A percentile compares a stretch with the other conserved stretches of the same genome.
phyloP scores from a whole-genome alignment of 37 sponge, comb jelly and placozoan species.

The Oopsacas minuta region DNA sequence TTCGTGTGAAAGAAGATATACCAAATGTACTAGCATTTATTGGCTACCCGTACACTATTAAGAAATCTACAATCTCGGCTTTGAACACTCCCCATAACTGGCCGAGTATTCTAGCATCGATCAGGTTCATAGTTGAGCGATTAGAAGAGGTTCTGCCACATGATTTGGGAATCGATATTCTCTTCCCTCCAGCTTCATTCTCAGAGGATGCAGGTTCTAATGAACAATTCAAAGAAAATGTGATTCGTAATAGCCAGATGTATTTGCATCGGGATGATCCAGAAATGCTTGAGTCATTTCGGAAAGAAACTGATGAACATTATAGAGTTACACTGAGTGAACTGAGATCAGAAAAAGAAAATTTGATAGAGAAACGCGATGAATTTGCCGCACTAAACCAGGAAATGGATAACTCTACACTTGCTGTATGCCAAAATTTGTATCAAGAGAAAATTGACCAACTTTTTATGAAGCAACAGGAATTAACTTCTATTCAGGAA shows the following conservation, averaged over 20 bases:
- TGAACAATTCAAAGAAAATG: neutral
- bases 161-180: neutral
- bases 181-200: neutral
- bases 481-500: neutral
- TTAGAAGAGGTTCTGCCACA: neutral
- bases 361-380: neutral
- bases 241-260: neutral
- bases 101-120: neutral
- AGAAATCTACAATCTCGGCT: neutral
- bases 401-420: neutral
- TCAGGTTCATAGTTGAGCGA: neutral
- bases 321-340: neutral
- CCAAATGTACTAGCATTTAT: neutral
- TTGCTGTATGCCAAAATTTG: neutral
- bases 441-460: neutral
- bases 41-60: constrained; percentile 10
- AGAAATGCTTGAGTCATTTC: neutral
- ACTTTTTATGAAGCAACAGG: neutral
- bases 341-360: neutral
- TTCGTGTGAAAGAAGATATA: neutral
- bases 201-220: neutral
- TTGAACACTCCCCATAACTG: neutral
- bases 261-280: neutral
- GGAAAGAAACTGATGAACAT: neutral
- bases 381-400: neutral